Evolutionary conservation across 2,797 vertebrate species (phyloP).

Genomic region (Enteromius thamalakanensis): DNA sequence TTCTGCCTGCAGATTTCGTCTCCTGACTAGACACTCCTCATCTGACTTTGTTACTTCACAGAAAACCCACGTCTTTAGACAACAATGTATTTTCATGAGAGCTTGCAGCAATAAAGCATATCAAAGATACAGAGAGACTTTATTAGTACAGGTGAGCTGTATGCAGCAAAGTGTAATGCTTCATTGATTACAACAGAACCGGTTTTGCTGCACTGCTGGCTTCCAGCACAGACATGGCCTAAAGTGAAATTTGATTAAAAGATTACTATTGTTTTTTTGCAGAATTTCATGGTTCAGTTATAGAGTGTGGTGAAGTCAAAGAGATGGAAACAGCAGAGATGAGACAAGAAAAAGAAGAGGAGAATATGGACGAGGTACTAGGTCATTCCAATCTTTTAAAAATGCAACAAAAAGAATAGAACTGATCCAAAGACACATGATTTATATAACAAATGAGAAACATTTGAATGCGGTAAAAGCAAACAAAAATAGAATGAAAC

Average conservation of each 20-base stretch:
- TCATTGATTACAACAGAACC: background rate
- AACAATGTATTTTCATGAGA: conserved; percentile 47
- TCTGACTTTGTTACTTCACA: conserved; percentile 29
- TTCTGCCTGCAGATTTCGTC: conserved; percentile 49
- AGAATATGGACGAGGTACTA: background rate
- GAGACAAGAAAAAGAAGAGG: background rate
- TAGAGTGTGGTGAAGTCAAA: background rate
- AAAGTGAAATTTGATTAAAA: background rate
- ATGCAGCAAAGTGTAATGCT: background rate
- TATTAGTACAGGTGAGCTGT: background rate
- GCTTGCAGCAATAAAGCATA: conserved; percentile 29
- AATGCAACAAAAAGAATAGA: background rate
- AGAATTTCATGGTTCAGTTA: background rate
- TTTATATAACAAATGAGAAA: background rate
- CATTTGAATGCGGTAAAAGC: background rate
- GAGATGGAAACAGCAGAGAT: background rate
- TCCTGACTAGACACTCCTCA: conserved; percentile 43
- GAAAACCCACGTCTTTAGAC: conserved; percentile 37
- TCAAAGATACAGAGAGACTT: conserved; percentile 31
- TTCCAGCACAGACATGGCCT: background rate
- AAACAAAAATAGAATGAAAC: background rate
- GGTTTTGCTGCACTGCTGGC: background rate
- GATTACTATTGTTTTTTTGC: background rate
- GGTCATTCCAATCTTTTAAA: background rate
- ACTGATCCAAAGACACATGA: background rate